Evolutionary conservation across 2,113 vertebrate genomes (phyloP), one percentile per base, ranked within the genome.

Genomic region (Montifringilla adamsi): DNA sequence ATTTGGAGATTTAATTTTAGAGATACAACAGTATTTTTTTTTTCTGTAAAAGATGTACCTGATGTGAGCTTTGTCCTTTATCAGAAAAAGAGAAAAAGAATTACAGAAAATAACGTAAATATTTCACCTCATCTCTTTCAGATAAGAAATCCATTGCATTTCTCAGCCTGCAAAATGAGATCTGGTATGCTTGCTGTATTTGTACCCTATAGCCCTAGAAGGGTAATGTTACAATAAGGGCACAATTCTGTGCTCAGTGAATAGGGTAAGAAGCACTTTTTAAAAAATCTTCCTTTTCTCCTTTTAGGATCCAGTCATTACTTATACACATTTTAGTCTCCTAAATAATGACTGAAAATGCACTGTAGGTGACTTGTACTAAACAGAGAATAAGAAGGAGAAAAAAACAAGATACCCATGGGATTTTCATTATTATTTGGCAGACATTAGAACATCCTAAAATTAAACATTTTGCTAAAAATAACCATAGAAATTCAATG

Each of bases 81-180:
- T 55, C 58, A 69, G 37, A 63, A 92, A 47, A 86, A 87, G 60
- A 83, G 47, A 78, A 90, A 95, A 82, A 78, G 22, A 79, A 85
- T 89, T 21, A 73, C 1, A 68, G 43, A 89, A 84, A 70, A 79
- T n/a, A 84, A 58, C 7, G 3, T 67, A 70, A 94, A 81, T 4
- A 35, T 84, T 93, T 92, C 68, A 92, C 49, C 39, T 80, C 12
- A 24, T 90, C 50, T 92, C 39, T 86, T 94, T 80, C 44, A 70
- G 59, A 88, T 91, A 63, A 94, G 70, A 93, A 95, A 93, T 83
- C 50, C 67, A 83, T n/a, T 83, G 69, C 9, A 1, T 83, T 95
- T 85, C 59, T 90, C 70, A 88, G 55, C 9, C 52, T 86, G 72
- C n/a, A 84, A 79, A 93, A 88, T 78, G 52, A 93, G 53, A 41